Evolutionary conservation across 2,797 vertebrate species (phyloP).

Genomic region (Rhinella marina): DNA sequence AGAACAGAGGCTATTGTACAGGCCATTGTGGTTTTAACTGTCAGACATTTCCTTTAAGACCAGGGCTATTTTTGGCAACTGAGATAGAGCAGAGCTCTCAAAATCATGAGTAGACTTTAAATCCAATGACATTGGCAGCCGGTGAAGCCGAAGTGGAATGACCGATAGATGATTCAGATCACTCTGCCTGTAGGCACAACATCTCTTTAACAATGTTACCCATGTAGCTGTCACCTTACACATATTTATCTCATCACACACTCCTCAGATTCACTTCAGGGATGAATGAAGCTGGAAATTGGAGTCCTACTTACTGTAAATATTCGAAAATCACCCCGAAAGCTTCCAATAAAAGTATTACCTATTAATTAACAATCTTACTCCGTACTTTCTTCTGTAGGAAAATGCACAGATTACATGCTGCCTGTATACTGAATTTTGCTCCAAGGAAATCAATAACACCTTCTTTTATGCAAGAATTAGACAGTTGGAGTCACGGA

Average conservation of each 20-base stretch:
- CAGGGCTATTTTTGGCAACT: not conserved
- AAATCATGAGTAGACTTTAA: not conserved
- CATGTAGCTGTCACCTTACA: not conserved
- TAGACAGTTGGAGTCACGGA: constrained; percentile 12
- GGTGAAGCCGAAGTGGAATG: not conserved
- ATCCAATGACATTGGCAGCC: not conserved
- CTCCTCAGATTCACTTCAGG: not conserved
- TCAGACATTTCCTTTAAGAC: not conserved
- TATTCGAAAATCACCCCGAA: not conserved
- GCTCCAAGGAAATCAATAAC: not conserved
- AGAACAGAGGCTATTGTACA: too few species aligned
- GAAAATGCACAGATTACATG: not conserved
- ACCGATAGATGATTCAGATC: not conserved
- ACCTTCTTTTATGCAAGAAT: constrained; percentile 8
- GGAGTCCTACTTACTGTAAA: not conserved
- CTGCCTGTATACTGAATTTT: not conserved
- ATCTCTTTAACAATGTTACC: not conserved
- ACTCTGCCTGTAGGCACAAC: not conserved
- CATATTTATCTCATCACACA: not conserved
- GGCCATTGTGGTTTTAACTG: too few species aligned
- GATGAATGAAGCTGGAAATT: not conserved
- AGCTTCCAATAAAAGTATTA: not conserved
- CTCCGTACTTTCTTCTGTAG: not conserved
- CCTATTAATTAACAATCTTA: not conserved
- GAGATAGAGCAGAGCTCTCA: not conserved